Conservation (phyloP, 2,888 invertebrate genomes). For the Himalopsyche japonica region DNA sequence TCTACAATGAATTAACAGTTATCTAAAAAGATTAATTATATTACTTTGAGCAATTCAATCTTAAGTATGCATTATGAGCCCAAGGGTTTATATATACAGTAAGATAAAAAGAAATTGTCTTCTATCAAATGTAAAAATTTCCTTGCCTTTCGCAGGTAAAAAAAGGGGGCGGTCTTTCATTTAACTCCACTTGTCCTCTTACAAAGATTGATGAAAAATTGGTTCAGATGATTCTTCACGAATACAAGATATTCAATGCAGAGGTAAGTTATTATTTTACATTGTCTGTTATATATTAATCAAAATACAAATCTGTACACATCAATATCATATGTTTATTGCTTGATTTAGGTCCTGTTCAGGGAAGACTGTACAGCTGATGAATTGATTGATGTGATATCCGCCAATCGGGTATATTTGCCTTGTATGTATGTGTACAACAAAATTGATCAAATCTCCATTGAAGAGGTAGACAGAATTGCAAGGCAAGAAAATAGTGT, state of each 20-base stretch:
- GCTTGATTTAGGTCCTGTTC: constrained; percentile 71
- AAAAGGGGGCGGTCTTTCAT: constrained; percentile 95
- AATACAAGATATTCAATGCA: constrained; percentile 97
- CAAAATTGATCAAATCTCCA: constrained; percentile 99
- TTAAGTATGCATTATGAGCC: too few relatives aligned
- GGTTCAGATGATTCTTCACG: constrained; percentile 97
- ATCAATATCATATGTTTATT: neutral
- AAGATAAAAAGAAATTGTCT: too few relatives aligned
- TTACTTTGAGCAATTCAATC: too few relatives aligned
- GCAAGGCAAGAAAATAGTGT: constrained; percentile 86
- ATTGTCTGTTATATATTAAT: too few relatives aligned
- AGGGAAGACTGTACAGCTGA: constrained; percentile 95
- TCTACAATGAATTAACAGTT: too few relatives aligned
- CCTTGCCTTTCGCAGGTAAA: constrained; percentile 65
- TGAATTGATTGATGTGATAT: constrained; percentile 97
- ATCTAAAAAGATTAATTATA: too few relatives aligned
- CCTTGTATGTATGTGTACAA: constrained; percentile 99
- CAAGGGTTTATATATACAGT: too few relatives aligned
- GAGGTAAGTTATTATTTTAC: constrained; percentile 59
- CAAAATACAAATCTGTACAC: too few relatives aligned
- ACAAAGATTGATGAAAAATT: constrained; percentile 95
- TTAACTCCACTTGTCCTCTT: constrained; percentile 93
- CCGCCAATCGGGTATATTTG: constrained; percentile 92
- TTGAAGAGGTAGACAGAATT: constrained; percentile 96
- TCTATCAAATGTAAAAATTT: neutral